phyloP scores from a whole-genome alignment of 2,888 invertebrate species.

The Brenthis ino region DNA sequence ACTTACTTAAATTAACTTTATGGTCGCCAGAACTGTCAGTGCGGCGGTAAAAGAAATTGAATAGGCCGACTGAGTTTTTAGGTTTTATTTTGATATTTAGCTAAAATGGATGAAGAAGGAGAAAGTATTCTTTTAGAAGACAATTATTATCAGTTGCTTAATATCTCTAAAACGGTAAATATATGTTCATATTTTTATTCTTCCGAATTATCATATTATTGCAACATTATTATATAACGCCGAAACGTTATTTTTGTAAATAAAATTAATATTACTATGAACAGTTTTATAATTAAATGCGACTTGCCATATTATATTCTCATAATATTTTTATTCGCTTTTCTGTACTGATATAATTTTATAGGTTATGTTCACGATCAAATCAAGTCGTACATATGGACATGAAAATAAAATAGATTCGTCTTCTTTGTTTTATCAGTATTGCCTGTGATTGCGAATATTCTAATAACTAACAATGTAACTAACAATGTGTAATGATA shows the following conservation, averaged over 20 bases:
- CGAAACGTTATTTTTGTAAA: slow-evolving; percentile 14
- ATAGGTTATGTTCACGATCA: slow-evolving; percentile 20
- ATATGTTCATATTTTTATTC: slow-evolving; percentile 43
- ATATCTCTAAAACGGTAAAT: slow-evolving; percentile 91
- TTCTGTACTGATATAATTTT: slow-evolving; percentile 5
- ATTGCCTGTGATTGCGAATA: too few relatives aligned
- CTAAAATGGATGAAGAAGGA: slow-evolving; percentile 85
- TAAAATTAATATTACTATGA: background rate
- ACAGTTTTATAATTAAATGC: background rate
- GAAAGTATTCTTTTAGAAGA: slow-evolving; percentile 88
- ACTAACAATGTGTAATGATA: too few relatives aligned
- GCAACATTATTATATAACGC: slow-evolving; percentile 56
- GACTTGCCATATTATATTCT: background rate
- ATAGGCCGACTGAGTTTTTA: slow-evolving; percentile 40
- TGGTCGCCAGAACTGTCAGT: slow-evolving; percentile 43
- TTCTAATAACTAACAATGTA: too few relatives aligned
- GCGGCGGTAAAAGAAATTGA: slow-evolving; percentile 52
- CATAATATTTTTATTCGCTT: background rate
- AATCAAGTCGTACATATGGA: too few relatives aligned
- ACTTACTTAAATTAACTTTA: slow-evolving; percentile 15
- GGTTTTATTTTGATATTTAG: slow-evolving; percentile 39
- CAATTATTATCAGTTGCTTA: slow-evolving; percentile 94
- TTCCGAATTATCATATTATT: slow-evolving; percentile 50
- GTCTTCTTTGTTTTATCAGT: too few relatives aligned
- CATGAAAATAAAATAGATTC: too few relatives aligned